These are phyloP conservation scores for Aphelenchoides bicaudatus DNA, from an alignment of 2,888 invertebrate genomes.

Conservation along the genomic window DNA sequence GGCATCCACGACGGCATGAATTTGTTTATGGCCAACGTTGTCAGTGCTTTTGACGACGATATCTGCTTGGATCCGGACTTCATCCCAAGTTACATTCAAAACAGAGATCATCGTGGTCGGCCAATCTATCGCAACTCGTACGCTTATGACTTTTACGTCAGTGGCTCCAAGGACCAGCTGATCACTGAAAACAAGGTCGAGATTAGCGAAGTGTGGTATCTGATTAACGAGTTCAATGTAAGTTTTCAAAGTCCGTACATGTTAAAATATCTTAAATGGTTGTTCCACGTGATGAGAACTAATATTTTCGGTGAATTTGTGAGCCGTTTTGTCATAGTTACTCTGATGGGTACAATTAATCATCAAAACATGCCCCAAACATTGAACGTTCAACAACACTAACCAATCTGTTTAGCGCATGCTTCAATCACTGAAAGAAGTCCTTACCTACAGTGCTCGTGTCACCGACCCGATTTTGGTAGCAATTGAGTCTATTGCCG, in stretches of 20 bases:
- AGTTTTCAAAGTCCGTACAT: slow-evolving; percentile 21
- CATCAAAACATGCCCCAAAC: too few relatives aligned
- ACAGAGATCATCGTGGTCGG: slow-evolving; percentile 48
- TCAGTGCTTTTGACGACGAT: slow-evolving; percentile 43
- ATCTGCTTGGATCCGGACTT: slow-evolving; percentile 44
- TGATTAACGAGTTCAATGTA: slow-evolving; percentile 50
- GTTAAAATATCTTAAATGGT: too few relatives aligned
- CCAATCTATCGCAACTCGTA: slow-evolving; percentile 51
- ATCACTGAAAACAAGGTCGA: slow-evolving; percentile 40
- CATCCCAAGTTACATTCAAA: slow-evolving; percentile 17
- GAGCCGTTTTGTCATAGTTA: too few relatives aligned
- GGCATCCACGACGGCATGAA: slow-evolving; percentile 17
- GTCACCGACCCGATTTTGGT: slow-evolving; percentile 44
- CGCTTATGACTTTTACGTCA: slow-evolving; percentile 53
- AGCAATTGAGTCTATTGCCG: slow-evolving; percentile 40
- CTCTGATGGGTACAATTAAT: too few relatives aligned
- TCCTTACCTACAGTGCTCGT: slow-evolving; percentile 40
- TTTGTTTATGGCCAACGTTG: slow-evolving; percentile 37
- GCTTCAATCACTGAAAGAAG: slow-evolving; percentile 40
- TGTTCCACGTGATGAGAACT: too few relatives aligned
- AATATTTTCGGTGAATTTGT: neutral
- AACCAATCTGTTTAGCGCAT: slow-evolving; percentile 28
- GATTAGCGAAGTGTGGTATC: slow-evolving; percentile 46
- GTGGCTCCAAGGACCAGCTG: slow-evolving; percentile 42
- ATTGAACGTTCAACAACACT: too few relatives aligned